Conservation (phyloP, 2,888 invertebrate genomes). For the Heliconius ismenius region DNA sequence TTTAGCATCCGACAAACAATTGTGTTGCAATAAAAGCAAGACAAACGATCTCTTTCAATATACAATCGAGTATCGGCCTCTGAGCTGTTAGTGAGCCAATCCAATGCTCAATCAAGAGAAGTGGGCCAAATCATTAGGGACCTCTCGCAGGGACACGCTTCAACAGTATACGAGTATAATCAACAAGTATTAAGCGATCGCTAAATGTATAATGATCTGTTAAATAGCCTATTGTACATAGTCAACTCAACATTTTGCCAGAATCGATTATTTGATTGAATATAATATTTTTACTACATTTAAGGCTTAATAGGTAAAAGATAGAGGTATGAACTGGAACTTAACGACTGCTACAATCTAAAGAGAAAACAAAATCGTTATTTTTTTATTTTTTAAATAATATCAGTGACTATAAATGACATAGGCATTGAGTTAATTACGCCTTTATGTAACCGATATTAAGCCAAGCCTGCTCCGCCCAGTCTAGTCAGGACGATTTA, state of each 20-base stretch:
- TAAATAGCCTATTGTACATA: conserved; percentile 13
- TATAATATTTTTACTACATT: conserved; percentile 33
- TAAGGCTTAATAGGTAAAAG: conserved; percentile 13
- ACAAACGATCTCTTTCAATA: conserved; percentile 61
- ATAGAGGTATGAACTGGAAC: too few species aligned
- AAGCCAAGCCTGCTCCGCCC: conserved; percentile 62
- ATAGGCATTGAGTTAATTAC: background rate
- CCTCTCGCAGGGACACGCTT: conserved; percentile 41
- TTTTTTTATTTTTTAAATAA: too few species aligned
- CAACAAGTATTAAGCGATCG: conserved; percentile 32
- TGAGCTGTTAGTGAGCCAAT: conserved; percentile 42
- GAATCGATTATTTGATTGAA: conserved; percentile 28
- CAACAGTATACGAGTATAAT: conserved; percentile 20
- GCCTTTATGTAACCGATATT: conserved; percentile 23
- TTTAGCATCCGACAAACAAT: too few species aligned
- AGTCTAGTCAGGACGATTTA: conserved; percentile 56
- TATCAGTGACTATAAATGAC: background rate
- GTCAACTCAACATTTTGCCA: background rate
- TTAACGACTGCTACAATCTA: too few species aligned
- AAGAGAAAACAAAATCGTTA: too few species aligned
- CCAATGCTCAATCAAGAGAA: conserved; percentile 42
- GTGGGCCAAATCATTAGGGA: conserved; percentile 44
- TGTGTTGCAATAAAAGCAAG: conserved; percentile 58
- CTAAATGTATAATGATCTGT: conserved; percentile 38
- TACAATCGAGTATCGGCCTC: conserved; percentile 58